phyloP scores from a whole-genome alignment of 2,113 vertebrate species.

The Chamaetylas fuelleborni region DNA sequence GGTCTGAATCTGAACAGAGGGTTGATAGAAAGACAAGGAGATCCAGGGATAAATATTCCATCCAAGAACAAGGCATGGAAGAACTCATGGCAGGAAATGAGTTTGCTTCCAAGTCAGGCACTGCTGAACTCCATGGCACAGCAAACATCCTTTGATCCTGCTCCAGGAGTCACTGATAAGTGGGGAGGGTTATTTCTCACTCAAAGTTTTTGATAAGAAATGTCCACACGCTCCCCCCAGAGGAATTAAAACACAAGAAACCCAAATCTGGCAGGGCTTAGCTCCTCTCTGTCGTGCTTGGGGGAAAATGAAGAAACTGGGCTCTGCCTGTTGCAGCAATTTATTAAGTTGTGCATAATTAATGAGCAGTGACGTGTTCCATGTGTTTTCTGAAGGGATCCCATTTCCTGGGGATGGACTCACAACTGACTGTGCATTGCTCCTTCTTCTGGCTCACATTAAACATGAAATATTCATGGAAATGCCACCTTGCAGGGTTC shows the following conservation, averaged over 20 bases:
- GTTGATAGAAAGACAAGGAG: neutral
- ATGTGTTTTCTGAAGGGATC: neutral
- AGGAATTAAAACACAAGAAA: constrained; percentile 31
- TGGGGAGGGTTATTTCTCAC: neutral
- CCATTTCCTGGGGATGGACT: neutral
- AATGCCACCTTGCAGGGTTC: neutral
- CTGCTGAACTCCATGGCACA: neutral
- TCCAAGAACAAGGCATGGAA: neutral
- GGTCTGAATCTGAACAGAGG: neutral
- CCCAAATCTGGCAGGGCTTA: neutral
- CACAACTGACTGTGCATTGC: neutral
- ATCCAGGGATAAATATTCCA: neutral
- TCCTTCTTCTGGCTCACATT: neutral
- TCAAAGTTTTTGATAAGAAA: neutral
- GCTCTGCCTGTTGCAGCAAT: neutral
- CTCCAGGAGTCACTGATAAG: neutral
- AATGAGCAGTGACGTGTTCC: neutral
- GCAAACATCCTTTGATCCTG: neutral
- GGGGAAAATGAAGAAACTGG: neutral
- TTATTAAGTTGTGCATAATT: constrained; percentile 11
- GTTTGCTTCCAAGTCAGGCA: neutral
- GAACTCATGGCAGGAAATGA: neutral
- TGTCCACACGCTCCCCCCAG: constrained; percentile 4
- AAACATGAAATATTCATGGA: neutral
- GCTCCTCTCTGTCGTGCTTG: neutral